A percentile compares a stretch with the other conserved stretches of the same genome.
phyloP scores from a whole-genome alignment of 1,140 invertebrate genomes.

The Zaprionus lachaisei region DNA sequence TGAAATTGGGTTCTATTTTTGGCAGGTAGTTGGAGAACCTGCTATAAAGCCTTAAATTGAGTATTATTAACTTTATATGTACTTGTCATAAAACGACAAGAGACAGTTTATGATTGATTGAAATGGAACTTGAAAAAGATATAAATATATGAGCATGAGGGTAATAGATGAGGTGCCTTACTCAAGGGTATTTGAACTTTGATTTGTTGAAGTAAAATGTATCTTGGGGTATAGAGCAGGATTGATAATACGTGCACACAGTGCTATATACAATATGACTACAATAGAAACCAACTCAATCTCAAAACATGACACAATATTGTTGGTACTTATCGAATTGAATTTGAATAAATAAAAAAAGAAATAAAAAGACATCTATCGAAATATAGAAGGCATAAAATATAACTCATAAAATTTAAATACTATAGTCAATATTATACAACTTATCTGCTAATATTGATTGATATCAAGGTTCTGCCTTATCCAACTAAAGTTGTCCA shows the following conservation, averaged over 20 bases:
- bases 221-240: too few species aligned
- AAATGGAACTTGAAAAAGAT: not conserved
- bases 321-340: too few species aligned
- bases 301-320: too few species aligned
- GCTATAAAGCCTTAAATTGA: not conserved
- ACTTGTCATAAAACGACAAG: slow-evolving; percentile 8
- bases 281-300: too few species aligned
- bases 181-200: not conserved
- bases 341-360: too few species aligned
- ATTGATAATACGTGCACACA: too few species aligned
- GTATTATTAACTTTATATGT: slow-evolving; percentile 10
- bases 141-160: not conserved
- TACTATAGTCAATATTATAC: too few species aligned
- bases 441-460: too few species aligned
- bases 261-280: too few species aligned
- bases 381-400: not conserved
- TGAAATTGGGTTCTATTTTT: not conserved
- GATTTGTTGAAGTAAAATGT: not conserved
- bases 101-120: not conserved
- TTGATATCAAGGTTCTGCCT: too few species aligned
- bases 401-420: too few species aligned
- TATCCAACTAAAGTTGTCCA: not conserved
- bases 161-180: not conserved
- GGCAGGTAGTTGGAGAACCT: not conserved
- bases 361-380: too few species aligned